Evolutionary conservation across 2,888 invertebrate species (phyloP), one percentile per base, ranked within the genome.

Genomic region (Pachliopta kotzebuea): DNA sequence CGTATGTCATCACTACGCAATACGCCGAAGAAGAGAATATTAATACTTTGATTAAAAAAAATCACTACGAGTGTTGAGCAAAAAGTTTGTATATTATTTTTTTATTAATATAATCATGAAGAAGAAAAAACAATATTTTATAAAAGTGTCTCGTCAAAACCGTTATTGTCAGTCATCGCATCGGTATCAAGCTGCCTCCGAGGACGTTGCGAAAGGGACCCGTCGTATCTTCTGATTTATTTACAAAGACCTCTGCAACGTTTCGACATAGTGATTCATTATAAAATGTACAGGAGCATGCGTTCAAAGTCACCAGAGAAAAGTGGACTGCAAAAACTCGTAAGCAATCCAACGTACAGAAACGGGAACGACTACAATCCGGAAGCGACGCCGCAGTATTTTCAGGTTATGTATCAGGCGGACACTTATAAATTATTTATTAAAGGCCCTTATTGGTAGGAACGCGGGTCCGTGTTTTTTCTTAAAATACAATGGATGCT

Each of bases 361-460:
- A 72, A 76, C 62, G 78, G 81, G 67, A 75, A 74, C 68, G 81
- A 81, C 61, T 76, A 76, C 72, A 78, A 84, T 76, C 84, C 83
- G 79, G 89, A 88, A 79, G 78, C 79, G 52, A 75, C 77, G 68
- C 78, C 82, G 60, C 85, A 85, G 72, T 85, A 84, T 79, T 88
- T 89, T 84, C 89, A 88, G 86, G 88, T 89, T 77, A 73, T 69
- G 74, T 73, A 71, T 37, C 71, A 74, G 69, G 65, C 66, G 68
- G 70, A 63, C 71, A 76, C 73, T 76, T 71, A 77, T 78, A 75
- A 73, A 78, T 78, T 70, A 77, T 77, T 76, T 76, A 77, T 74
- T 70, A 72, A 60, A 66, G 66, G 63, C 70, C 73, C 74, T 76
- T 75, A 76, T 75, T 75, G 73, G 74, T 72, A 68, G 70, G 68